Percentiles rank a stretch among this genome's conserved stretches.
Conservation (phyloP, 2,888 invertebrate genomes). For the Ptychoptera contaminata region DNA sequence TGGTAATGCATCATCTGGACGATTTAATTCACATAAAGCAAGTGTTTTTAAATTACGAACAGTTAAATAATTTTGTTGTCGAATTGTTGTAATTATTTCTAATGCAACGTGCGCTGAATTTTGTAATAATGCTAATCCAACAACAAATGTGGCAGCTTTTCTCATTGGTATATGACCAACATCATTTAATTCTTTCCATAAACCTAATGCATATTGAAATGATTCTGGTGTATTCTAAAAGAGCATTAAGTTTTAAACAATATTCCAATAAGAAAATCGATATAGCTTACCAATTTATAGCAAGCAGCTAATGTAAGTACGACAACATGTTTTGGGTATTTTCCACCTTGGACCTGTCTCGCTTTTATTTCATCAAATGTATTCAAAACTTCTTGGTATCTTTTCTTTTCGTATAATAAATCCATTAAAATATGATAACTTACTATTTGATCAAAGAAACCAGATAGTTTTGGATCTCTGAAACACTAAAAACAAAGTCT, state of each 20-base stretch:
- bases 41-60: slow-evolving; percentile 51
- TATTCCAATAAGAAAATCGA: slow-evolving; percentile 1
- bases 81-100: slow-evolving; percentile 41
- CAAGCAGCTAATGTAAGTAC: slow-evolving; percentile 54
- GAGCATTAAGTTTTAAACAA: slow-evolving; percentile 9
- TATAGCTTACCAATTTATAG: slow-evolving; percentile 49
- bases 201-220: slow-evolving; percentile 41
- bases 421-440: slow-evolving; percentile 53
- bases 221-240: slow-evolving; percentile 54
- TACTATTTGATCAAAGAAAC: slow-evolving; percentile 57
- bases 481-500: slow-evolving; percentile 37
- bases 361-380: slow-evolving; percentile 44
- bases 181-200: slow-evolving; percentile 42
- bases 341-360: slow-evolving; percentile 44
- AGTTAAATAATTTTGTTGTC: slow-evolving; percentile 46
- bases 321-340: slow-evolving; percentile 50
- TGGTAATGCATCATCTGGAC: slow-evolving; percentile 46
- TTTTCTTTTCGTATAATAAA: slow-evolving; percentile 48
- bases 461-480: slow-evolving; percentile 39
- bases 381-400: slow-evolving; percentile 48
- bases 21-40: slow-evolving; percentile 41
- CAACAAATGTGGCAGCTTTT: slow-evolving; percentile 44
- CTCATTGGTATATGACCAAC: slow-evolving; percentile 42
- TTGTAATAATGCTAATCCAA: slow-evolving; percentile 50
- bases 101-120: slow-evolving; percentile 47